These are phyloP conservation scores for Micronisus gabar DNA, from an alignment of 2,113 vertebrate species.

Conservation along the genomic window DNA sequence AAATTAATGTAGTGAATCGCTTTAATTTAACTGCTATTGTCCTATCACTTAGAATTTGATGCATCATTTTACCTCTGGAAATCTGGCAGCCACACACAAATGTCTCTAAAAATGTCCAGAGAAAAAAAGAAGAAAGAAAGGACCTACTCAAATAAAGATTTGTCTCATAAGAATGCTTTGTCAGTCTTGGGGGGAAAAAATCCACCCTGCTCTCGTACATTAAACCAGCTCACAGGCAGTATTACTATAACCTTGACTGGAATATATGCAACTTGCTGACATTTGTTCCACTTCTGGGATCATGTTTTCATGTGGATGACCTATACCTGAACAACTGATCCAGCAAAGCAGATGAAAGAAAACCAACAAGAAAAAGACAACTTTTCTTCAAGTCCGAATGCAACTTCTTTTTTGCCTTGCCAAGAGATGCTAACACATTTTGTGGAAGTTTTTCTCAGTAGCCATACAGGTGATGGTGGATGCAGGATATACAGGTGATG, in stretches of 20 bases:
- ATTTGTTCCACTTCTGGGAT: neutral
- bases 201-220: neutral
- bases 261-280: neutral
- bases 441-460: neutral
- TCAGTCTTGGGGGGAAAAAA: neutral
- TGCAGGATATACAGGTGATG: neutral
- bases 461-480: neutral
- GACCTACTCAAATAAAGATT: neutral
- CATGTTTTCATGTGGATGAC: neutral
- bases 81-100: neutral
- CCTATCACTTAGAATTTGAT: neutral
- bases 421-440: neutral
- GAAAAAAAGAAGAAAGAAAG: neutral
- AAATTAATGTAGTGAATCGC: neutral
- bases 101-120: neutral
- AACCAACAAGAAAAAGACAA: rapidly evolving
- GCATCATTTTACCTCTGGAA: neutral
- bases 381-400: neutral
- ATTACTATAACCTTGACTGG: neutral
- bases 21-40: neutral
- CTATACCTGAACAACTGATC: neutral
- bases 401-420: neutral
- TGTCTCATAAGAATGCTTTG: neutral
- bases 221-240: neutral
- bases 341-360: neutral